Evolutionary conservation across 2,888 invertebrate genomes (phyloP), one percentile per base, ranked within the genome.

Genomic region (Caenorhabditis sp.): DNA sequence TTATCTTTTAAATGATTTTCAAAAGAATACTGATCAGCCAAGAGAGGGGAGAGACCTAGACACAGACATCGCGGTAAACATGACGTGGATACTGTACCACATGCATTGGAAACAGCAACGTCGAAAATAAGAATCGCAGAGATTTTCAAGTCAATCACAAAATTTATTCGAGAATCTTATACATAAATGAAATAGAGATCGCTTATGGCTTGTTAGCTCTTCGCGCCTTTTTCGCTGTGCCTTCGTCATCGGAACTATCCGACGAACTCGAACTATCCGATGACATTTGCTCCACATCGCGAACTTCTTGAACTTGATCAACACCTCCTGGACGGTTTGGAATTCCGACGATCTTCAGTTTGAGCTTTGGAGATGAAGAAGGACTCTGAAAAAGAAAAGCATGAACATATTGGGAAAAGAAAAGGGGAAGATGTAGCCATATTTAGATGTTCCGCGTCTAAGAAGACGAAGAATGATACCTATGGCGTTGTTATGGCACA

Each of bases 241-340:
- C 54, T 51, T 77, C 72, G 19, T 88, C 88, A 56, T 87, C 90
- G 6, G 89, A 88, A 54, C 89, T 89, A 56, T 88, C 87, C 7
- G 89, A 89, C 14, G 82, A 82, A 24, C 84, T 87, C 47, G 85
- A 85, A 24, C 86, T 86, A 56, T 88, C 90, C 14, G 89, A 89
- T 38, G 88, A 88, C 90, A 90, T 90, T 74, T 86, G 82, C 47
- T 79, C 86, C 19, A 87, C 80, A 26, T 82, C 81, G 19, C 64
- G 56, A 7, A 85, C 64, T 19, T 51, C 54, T 47, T 61, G 68
- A 41, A 75, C 63, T 56, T 73, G 81, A 31, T 61, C 70, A 0
- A 47, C 12, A 8, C 24, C 54, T 38, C 58, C 38, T 26, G 68
- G 19, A 16, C 68, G 44, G n/a, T 24, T 44, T 31, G 77, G 63